Evolutionary conservation across 2,797 vertebrate genomes (phyloP), one percentile per base, ranked within the genome.

Genomic region (Cyclopterus lumpus): DNA sequence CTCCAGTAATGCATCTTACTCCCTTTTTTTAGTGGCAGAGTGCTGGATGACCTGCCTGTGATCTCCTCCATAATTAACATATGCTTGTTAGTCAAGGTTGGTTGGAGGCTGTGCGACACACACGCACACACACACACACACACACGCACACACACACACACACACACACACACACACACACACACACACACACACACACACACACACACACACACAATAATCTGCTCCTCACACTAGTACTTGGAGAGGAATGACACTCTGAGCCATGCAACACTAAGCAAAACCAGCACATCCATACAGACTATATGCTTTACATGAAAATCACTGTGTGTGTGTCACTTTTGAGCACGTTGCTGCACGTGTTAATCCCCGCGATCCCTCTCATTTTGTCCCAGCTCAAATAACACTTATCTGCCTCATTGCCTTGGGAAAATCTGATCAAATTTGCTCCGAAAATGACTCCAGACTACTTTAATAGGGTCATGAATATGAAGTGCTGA

Each of bases 41-140:
- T 95, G 94, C 95, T 95, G 96, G 95, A 94, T 96, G 96, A 97
- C 97, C 97, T 94, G 95, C 95, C 95, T 98, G 96, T 97, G 97
- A 99, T 99, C 96, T 96, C 92, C 94, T 93, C 93, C 95, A 95
- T 96, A 97, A 99, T 99, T 98, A 98, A 98, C 97, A 97, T 97
- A 97, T 97, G 97, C 96, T 97, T 97, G 96, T 97, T 97, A 97
- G 96, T 96, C 95, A 96, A 95, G 95, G 95, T 94, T 97, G 96
- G 95, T 96, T 97, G 96, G 96, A 95, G 94, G 95, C 95, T 94
- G 94, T 94, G 66, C 48, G 63, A 76, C 77, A 82, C 66, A 40
- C 16, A 71, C 67, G 70, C 57, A 71, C 76, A 71, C 63, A 62
- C 64, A 59, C 77, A 71, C 65, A 62, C 73, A 53, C 46, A 40